Evolutionary conservation across 2,888 invertebrate genomes (phyloP).

Genomic region (Parochlus steinenii): DNA sequence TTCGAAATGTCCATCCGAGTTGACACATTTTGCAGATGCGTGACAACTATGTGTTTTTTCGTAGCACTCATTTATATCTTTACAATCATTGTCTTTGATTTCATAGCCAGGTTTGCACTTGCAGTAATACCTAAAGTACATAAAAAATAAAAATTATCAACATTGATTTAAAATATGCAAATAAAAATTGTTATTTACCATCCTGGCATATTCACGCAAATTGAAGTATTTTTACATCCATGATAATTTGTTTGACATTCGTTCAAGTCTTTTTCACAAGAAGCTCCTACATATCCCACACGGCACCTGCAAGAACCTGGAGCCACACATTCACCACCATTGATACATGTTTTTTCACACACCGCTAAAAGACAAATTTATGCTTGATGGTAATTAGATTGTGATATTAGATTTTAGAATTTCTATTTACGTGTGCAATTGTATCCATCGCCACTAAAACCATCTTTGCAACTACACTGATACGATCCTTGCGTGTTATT

Average conservation of each 20-base stretch:
- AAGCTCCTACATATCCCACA: slow-evolving; percentile 61
- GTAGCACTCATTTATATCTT: slow-evolving; percentile 64
- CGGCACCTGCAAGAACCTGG: slow-evolving; percentile 67
- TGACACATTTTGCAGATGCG: slow-evolving; percentile 57
- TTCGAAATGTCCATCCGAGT: slow-evolving; percentile 61
- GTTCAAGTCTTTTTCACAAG: slow-evolving; percentile 75
- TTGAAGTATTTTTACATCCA: slow-evolving; percentile 57
- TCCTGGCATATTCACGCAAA: slow-evolving; percentile 76
- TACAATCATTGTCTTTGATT: slow-evolving; percentile 37
- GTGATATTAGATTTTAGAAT: background rate
- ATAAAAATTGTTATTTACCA: slow-evolving; percentile 30
- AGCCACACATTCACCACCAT: slow-evolving; percentile 64
- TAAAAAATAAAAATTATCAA: background rate
- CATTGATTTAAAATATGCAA: background rate
- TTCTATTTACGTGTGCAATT: slow-evolving; percentile 55
- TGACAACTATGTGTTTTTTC: slow-evolving; percentile 66
- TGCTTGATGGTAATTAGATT: background rate
- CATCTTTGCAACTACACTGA: slow-evolving; percentile 52
- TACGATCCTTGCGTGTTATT: slow-evolving; percentile 69
- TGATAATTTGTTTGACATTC: slow-evolving; percentile 58
- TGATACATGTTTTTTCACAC: slow-evolving; percentile 63
- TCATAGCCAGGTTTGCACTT: slow-evolving; percentile 66
- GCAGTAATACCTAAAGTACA: slow-evolving; percentile 46
- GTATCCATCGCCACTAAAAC: slow-evolving; percentile 64
- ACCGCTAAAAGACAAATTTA: slow-evolving; percentile 41